A percentile compares a stretch with the other conserved stretches of the same genome.
phyloP scores from a whole-genome alignment of 1,140 invertebrate species.

The Psix sp. region DNA sequence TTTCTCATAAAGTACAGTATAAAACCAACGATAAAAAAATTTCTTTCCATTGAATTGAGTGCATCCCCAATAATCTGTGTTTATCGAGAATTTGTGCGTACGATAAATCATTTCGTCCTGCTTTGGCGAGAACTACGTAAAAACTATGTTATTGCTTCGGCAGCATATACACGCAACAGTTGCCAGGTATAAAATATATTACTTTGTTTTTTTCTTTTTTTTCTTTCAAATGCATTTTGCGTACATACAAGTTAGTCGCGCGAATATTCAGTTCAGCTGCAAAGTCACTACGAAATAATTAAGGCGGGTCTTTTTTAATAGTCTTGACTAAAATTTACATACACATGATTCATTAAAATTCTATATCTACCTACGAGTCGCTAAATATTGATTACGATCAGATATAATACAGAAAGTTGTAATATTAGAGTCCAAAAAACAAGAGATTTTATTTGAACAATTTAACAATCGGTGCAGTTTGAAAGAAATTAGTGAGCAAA shows the following conservation, averaged over 20 bases:
- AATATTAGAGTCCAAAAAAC: slow-evolving; percentile 7
- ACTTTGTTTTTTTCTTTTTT: too few species aligned
- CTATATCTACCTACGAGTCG: slow-evolving; percentile 18
- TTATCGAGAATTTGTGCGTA: slow-evolving; percentile 44
- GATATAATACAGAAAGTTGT: slow-evolving; percentile 34
- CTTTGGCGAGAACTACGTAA: slow-evolving; percentile 50
- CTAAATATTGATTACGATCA: slow-evolving; percentile 25
- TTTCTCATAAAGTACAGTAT: neutral
- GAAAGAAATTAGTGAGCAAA: slow-evolving; percentile 16
- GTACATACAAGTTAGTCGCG: slow-evolving; percentile 34
- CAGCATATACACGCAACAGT: slow-evolving; percentile 51
- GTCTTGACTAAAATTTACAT: slow-evolving; percentile 48
- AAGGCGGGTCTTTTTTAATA: slow-evolving; percentile 46
- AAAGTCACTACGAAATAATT: slow-evolving; percentile 47
- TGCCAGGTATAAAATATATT: slow-evolving; percentile 66
- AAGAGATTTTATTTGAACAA: slow-evolving; percentile 20
- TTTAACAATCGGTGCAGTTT: slow-evolving; percentile 30
- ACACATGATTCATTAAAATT: slow-evolving; percentile 33
- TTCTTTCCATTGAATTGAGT: slow-evolving; percentile 4
- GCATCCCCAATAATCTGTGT: slow-evolving; percentile 41
- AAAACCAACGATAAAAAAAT: neutral
- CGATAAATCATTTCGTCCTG: slow-evolving; percentile 38
- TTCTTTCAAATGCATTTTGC: slow-evolving; percentile 41
- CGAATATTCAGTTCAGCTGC: slow-evolving; percentile 54
- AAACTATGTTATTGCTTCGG: slow-evolving; percentile 37